Base-by-base conservation (phyloP, 2,888 invertebrate genomes). In the Ophion ventricosus region DNA sequence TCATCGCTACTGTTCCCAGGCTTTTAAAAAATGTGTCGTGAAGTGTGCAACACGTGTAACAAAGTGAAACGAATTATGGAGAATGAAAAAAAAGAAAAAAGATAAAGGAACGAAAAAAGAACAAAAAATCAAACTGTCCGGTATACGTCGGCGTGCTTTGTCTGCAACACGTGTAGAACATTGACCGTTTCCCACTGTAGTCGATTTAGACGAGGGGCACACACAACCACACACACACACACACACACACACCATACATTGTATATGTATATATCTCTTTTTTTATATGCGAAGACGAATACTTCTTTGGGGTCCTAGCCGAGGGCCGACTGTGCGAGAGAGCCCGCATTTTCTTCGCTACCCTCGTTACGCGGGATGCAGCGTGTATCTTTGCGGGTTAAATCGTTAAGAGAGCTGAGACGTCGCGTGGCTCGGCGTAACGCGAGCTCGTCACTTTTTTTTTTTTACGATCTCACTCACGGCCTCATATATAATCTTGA, bases 391-490 rank as follows among this genome's bases (percentile, higher is more conserved):
- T 69, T 63, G 77, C 64, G 81, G 78, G 61, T 84, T 63, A 66
- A 43, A 74, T 82, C 79, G 82, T 84, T 84, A 56, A 63, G 75
- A 29, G 63, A 25, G 56, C 17, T 11, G 49, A 54, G 66, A 75
- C 49, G 78, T 82, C 86, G 85, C 85, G 85, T 86, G 85, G 84
- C 85, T 80, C 59, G 61, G 74, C 57, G 61, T 72, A 26, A 43
- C 57, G 74, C 35, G 78, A 40, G 57, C 59, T 78, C 70, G 57
- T 73, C 73, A 73, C 43, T 25, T 66, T 78, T 79, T 82, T 59
- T 72, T 72, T 85, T 87, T 87, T 87, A 87, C 85, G 87, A 86
- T 80, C 81, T 82, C 77, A 67, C 77, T 82, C 85, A 76, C 63
- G 66, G 75, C 14, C 54, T 54, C 26, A n/a, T 20, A 29, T 74